Evolutionary conservation across 2,797 vertebrate genomes (phyloP).

Genomic region (Sebastes steindachneri): DNA sequence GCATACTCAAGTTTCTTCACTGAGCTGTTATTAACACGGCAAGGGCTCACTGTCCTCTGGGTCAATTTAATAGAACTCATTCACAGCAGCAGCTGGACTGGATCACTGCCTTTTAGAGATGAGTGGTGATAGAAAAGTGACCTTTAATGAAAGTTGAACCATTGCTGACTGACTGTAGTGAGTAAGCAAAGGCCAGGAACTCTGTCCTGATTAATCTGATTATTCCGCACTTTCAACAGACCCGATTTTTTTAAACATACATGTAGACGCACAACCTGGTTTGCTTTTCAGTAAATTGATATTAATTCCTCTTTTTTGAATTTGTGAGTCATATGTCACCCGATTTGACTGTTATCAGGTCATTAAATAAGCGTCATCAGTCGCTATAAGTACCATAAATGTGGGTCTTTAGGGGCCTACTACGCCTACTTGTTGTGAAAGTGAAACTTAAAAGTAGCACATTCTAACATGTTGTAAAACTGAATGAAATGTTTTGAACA

Average conservation of each 20-base stretch:
- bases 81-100: constrained; percentile 21
- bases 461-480: too few relatives aligned
- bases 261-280: background rate
- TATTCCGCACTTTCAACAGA: background rate
- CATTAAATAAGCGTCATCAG: too few relatives aligned
- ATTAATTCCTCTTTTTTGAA: background rate
- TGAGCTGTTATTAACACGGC: constrained; percentile 38
- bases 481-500: too few relatives aligned
- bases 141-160: constrained; percentile 26
- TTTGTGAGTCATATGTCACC: background rate
- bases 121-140: constrained; percentile 23
- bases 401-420: too few relatives aligned
- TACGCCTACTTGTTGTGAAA: too few relatives aligned
- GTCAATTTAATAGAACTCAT: constrained; percentile 42
- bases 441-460: too few relatives aligned
- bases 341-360: too few relatives aligned
- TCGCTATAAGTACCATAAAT: too few relatives aligned
- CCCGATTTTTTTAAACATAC: background rate
- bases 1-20: background rate
- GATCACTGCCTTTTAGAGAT: constrained; percentile 35
- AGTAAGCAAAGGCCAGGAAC: background rate
- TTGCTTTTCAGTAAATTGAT: background rate
- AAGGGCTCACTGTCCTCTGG: constrained; percentile 43
- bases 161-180: background rate
- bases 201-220: background rate